Percentiles rank a stretch among this genome's conserved stretches.
Conservation (phyloP, 2,797 vertebrate genomes). For the Anomalospiza imberbis region DNA sequence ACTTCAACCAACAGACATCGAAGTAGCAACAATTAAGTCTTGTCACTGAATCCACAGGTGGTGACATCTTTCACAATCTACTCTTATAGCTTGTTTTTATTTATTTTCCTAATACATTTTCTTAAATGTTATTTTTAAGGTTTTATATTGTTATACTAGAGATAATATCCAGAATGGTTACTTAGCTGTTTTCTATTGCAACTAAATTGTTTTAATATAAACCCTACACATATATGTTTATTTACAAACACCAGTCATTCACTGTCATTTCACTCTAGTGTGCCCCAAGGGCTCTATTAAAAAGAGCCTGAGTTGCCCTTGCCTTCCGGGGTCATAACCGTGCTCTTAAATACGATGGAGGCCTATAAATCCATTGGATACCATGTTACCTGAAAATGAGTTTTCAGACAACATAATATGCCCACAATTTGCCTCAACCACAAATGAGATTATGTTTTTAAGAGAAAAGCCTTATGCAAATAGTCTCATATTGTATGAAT, state of each 20-base stretch:
- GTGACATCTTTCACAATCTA: not conserved
- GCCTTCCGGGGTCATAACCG: not conserved
- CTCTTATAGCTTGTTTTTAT: not conserved
- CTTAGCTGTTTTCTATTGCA: not conserved
- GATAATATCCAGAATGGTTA: not conserved
- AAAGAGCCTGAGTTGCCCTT: not conserved
- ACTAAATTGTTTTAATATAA: not conserved
- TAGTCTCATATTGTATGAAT: not conserved
- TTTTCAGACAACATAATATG: not conserved
- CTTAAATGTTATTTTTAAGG: not conserved
- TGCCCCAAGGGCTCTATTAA: not conserved
- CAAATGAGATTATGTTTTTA: not conserved
- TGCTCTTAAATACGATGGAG: not conserved
- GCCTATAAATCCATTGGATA: not conserved
- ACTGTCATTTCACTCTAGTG: not conserved
- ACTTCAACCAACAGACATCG: rapidly evolving
- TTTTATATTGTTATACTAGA: not conserved
- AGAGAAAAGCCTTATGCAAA: not conserved
- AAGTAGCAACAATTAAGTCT: not conserved
- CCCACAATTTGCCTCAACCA: not conserved
- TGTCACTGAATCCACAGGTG: not conserved
- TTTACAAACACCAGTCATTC: not conserved
- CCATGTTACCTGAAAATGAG: not conserved
- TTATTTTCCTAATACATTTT: not conserved
- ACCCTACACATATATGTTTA: not conserved